Base-by-base conservation (phyloP, 2,113 vertebrate species). In the Rhineura floridana region DNA sequence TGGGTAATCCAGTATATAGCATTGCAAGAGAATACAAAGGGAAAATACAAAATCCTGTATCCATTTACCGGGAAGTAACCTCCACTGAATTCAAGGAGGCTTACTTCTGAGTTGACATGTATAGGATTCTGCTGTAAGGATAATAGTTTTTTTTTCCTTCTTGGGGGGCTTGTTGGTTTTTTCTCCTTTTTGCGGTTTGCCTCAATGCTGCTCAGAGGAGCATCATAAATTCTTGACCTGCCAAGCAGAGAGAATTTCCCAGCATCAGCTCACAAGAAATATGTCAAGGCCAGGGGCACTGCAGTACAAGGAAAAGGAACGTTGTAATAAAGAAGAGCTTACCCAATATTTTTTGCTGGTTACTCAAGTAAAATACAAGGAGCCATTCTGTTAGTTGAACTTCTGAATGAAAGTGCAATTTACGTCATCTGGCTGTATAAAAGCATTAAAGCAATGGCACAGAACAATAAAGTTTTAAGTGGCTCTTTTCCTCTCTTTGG, bases 171-270 rank as follows among this genome's bases (percentile, higher is more conserved):
- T 81, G 92, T 89, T 79, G 92, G 93, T 82, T 91, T 39, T 87
- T 89, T 42, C 55, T 19, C 9, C 92, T 91, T 95, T 93, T 73
- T 92, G 23, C 89, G 90, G 46, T 94, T 92, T 96, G 87, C 90
- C 79, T 92, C 92, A 88, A 69, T 67, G 67, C 87, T 91, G 92
- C 93, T 95, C 88, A 92, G 85, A 94, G 94, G 90, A 88, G 90
- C 46, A 91, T 94, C 91, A 94, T 96, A 96, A 96, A 96, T 95
- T 94, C 84, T 91, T 95, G 88, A 95, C 91, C 96, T 96, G 82
- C 88, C 92, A 96, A 96, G 92, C 75, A 88, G 39, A 90, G 84
- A 93, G 79, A 94, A 92, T 89, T 96, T 94, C 94, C 90, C 82
- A 92, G 83, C 2, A 25, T 78, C 80, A 89, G 28, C 78, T 93